phyloP scores from a whole-genome alignment of 2,888 invertebrate genomes.

The Lasioglossum oenotherae region DNA sequence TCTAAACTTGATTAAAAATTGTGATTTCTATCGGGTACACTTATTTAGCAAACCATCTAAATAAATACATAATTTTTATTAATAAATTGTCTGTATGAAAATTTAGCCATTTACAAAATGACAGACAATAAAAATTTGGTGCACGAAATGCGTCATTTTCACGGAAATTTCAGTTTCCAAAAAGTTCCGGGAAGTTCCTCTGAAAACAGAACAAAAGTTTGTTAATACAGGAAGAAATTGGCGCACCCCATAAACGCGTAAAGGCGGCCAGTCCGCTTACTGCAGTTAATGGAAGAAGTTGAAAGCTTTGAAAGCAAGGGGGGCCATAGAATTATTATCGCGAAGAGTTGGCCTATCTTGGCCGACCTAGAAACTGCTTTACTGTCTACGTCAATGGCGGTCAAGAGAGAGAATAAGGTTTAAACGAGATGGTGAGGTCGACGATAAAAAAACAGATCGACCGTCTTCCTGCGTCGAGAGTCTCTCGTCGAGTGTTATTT shows the following conservation, averaged over 20 bases:
- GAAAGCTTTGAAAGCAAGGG: neutral
- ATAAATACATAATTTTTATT: too few species aligned
- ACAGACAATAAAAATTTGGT: too few species aligned
- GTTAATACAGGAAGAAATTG: neutral
- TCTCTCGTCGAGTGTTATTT: conserved; percentile 38
- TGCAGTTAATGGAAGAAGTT: neutral
- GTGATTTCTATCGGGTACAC: too few species aligned
- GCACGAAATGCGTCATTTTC: too few species aligned
- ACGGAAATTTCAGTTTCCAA: neutral
- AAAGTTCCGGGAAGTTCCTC: neutral
- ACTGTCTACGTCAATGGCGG: conserved; percentile 43
- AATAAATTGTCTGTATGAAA: too few species aligned
- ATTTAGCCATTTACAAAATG: too few species aligned
- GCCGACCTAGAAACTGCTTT: conserved; percentile 53
- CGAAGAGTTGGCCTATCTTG: neutral
- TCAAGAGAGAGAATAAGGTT: conserved; percentile 39
- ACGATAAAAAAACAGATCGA: conserved; percentile 44
- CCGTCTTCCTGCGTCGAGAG: conserved; percentile 23
- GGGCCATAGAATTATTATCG: neutral
- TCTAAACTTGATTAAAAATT: too few species aligned
- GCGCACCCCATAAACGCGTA: neutral
- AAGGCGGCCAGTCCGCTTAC: neutral
- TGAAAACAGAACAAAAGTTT: neutral
- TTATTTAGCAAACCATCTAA: too few species aligned
- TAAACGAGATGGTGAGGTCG: conserved; percentile 43